phyloP scores from a whole-genome alignment of 2,888 invertebrate species.

The Masnerella sp. region DNA sequence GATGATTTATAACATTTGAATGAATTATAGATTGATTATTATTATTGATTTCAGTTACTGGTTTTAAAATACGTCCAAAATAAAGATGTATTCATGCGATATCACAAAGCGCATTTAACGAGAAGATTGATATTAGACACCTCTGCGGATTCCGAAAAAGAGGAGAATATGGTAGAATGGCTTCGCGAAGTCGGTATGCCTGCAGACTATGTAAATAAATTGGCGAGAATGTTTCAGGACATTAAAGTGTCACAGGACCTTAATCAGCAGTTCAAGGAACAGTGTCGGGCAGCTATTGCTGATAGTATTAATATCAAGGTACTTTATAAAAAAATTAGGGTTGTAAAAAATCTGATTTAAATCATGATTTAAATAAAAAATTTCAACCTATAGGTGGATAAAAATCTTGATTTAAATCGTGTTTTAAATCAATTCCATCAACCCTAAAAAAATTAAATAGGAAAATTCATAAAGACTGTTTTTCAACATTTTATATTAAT shows the following conservation, averaged over 20 bases:
- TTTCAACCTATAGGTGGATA: too few species aligned
- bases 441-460: too few species aligned
- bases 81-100: conserved; percentile 99
- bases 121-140: conserved; percentile 97
- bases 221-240: conserved; percentile 98
- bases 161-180: conserved; percentile 99
- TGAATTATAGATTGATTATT: conserved; percentile 1
- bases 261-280: conserved; percentile 92
- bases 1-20: too few species aligned
- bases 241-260: conserved; percentile 98
- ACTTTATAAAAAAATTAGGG: too few species aligned
- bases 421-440: too few species aligned
- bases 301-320: conserved; percentile 96
- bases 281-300: conserved; percentile 86
- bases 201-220: conserved; percentile 98
- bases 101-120: conserved; percentile 98
- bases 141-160: conserved; percentile 99
- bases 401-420: neutral
- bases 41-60: conserved; percentile 81
- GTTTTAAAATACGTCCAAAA: conserved; percentile 99
- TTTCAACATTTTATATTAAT: too few species aligned
- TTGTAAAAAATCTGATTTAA: neutral
- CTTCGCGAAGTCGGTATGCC: conserved; percentile 99
- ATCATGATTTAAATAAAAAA: too few species aligned
- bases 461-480: too few species aligned